phyloP scores from a whole-genome alignment of 2,888 invertebrate species.

The Scaptodrosophila latifasciaeformis region DNA sequence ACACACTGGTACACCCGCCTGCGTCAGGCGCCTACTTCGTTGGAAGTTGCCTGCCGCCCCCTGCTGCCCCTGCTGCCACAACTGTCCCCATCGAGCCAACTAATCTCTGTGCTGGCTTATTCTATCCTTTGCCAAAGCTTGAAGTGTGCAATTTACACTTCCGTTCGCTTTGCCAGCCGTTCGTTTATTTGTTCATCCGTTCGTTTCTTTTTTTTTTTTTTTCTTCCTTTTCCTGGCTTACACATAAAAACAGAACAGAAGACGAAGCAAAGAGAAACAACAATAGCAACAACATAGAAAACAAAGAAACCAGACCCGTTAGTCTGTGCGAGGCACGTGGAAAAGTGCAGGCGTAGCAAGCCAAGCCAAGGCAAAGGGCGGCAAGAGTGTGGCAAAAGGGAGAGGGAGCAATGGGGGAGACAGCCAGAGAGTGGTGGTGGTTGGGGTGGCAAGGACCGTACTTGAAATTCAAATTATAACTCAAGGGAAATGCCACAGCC shows the following conservation, averaged over 20 bases:
- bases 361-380: no score
- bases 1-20: background rate
- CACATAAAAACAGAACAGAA: background rate
- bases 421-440: no score
- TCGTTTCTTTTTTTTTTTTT: background rate
- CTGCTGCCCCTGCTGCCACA: background rate
- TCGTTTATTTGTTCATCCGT: no score
- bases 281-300: background rate
- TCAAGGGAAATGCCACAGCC: conserved; percentile 31
- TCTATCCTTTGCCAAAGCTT: no score
- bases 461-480: conserved; percentile 55
- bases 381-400: background rate
- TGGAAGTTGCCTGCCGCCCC: background rate
- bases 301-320: no score
- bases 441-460: conserved; percentile 32
- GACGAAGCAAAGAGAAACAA: background rate
- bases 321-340: conserved; percentile 38
- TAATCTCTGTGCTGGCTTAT: no score
- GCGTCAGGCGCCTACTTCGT: background rate
- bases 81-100: no score
- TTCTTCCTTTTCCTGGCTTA: background rate
- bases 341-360: no score
- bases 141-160: conserved; percentile 65
- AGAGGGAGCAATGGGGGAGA: no score
- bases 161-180: no score